Percentiles rank a stretch among this genome's conserved stretches.
Conservation (phyloP, 2,113 vertebrate genomes). For the Sebastes fasciatus region DNA sequence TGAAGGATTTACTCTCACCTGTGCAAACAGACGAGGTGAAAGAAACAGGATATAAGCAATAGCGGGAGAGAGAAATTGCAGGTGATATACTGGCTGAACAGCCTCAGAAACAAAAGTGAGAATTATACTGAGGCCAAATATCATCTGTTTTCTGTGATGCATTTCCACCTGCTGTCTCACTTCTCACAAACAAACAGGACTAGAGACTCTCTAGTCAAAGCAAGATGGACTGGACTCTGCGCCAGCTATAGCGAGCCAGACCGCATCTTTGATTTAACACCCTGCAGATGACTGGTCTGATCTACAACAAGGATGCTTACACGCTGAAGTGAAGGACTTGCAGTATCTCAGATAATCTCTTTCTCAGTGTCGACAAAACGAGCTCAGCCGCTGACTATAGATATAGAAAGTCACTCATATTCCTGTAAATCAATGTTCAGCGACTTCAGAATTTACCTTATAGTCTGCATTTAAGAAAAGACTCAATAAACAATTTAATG, state of each 20-base stretch:
- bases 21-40: slow-evolving; percentile 35
- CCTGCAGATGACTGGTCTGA: slow-evolving; percentile 12
- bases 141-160: slow-evolving; percentile 29
- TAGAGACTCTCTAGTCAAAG: not conserved
- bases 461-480: not conserved
- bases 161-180: slow-evolving; percentile 21
- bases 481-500: not conserved
- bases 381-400: slow-evolving; percentile 16
- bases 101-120: not conserved
- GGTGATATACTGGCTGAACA: slow-evolving; percentile 34
- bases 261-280: slow-evolving; percentile 11
- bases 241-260: not conserved
- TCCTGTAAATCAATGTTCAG: slow-evolving; percentile 1
- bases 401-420: slow-evolving; percentile 10
- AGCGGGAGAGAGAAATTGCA: slow-evolving; percentile 17
- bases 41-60: slow-evolving; percentile 1
- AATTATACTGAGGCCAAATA: slow-evolving; percentile 36
- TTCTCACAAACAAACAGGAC: slow-evolving; percentile 1
- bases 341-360: slow-evolving; percentile 3
- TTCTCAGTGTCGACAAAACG: not conserved
- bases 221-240: not conserved
- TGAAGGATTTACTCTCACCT: slow-evolving; percentile 54
- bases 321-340: not conserved
- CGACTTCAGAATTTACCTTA: not conserved
- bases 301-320: not conserved